A percentile compares a stretch with the other conserved stretches of the same genome.
These are phyloP conservation scores for Acholoe squamosa DNA, from an alignment of 2,888 invertebrate genomes.

Conservation along the genomic window DNA sequence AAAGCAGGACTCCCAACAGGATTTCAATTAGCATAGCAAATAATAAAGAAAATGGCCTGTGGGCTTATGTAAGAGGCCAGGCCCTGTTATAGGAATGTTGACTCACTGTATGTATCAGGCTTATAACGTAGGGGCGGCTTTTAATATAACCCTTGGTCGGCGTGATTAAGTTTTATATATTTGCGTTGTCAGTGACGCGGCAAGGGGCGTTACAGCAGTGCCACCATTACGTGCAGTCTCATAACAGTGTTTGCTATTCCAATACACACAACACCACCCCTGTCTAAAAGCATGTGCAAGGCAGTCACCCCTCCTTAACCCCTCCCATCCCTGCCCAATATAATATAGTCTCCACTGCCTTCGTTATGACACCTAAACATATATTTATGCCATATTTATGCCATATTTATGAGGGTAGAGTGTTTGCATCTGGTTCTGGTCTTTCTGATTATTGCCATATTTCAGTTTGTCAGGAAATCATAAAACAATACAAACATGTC, in stretches of 20 bases:
- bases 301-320: neutral
- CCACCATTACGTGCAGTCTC: neutral
- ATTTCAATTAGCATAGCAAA: slow-evolving; percentile 27
- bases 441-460: neutral
- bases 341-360: neutral
- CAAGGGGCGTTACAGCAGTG: neutral
- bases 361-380: neutral
- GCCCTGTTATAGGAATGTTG: neutral
- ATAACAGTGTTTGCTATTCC: slow-evolving; percentile 45
- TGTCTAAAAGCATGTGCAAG: neutral
- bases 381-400: slow-evolving; percentile 51
- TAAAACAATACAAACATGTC: neutral
- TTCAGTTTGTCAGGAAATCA: neutral
- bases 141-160: neutral
- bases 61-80: slow-evolving; percentile 3
- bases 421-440: neutral
- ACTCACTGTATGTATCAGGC: slow-evolving; percentile 17
- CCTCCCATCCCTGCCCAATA: neutral
- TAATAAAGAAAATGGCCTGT: slow-evolving; percentile 13
- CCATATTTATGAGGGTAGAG: slow-evolving; percentile 24
- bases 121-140: neutral
- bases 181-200: slow-evolving; percentile 43
- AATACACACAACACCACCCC: slow-evolving; percentile 47
- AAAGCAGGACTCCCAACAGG: neutral
- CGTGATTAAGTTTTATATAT: slow-evolving; percentile 37